phyloP scores from a whole-genome alignment of 92 coral and sea anemone genomes.

The Virgularia gustaviana region DNA sequence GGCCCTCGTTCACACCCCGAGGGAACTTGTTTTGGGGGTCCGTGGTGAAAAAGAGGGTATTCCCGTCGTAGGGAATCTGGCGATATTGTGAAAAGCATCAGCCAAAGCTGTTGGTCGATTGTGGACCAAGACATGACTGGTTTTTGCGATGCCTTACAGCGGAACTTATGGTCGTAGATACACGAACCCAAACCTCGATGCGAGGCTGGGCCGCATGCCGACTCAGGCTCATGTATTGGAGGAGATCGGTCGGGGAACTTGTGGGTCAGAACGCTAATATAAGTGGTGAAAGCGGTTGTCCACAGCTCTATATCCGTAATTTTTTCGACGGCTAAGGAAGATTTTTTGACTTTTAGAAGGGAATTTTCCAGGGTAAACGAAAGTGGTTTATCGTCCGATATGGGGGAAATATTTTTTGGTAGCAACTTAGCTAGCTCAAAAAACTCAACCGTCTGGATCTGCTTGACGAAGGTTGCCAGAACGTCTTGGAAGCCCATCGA shows the following conservation, averaged over 20 bases:
- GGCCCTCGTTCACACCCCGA: constrained; percentile 29
- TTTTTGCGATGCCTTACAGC: constrained; percentile 44
- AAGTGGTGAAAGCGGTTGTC: constrained; percentile 42
- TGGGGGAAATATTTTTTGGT: constrained; percentile 49
- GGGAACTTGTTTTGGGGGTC: too few species aligned
- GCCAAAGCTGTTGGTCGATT: constrained; percentile 43
- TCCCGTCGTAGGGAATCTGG: constrained; percentile 39
- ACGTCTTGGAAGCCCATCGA: too few species aligned
- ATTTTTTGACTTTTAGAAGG: constrained; percentile 23
- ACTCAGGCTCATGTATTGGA: constrained; percentile 25
- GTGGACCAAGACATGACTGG: constrained; percentile 28
- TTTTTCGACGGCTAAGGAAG: not conserved
- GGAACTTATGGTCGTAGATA: constrained; percentile 48
- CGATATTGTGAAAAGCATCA: constrained; percentile 46
- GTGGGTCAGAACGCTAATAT: constrained; percentile 3
- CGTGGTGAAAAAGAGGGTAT: constrained; percentile 43
- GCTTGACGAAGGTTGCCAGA: constrained; percentile 29
- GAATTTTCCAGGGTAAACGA: too few species aligned
- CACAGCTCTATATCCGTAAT: constrained; percentile 35
- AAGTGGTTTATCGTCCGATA: too few species aligned
- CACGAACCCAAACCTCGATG: constrained; percentile 57
- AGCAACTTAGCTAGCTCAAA: constrained; percentile 42
- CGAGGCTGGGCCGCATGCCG: constrained; percentile 42
- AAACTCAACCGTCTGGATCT: constrained; percentile 47
- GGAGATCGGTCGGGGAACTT: constrained; percentile 31